These are phyloP conservation scores for Phrixothrix hirtus DNA, from an alignment of 2,888 invertebrate genomes.

Conservation along the genomic window DNA sequence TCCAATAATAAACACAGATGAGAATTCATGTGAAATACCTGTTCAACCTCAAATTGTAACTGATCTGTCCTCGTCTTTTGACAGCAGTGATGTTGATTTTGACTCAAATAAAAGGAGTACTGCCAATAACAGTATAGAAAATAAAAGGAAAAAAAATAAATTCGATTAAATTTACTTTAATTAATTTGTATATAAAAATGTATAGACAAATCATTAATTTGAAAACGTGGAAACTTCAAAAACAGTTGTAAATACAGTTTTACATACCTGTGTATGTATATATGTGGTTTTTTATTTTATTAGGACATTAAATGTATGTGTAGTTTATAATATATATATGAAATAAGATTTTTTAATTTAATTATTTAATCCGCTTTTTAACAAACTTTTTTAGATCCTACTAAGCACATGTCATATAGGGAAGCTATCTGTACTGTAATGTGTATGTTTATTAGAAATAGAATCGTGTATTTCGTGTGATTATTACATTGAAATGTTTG, in stretches of 20 bases:
- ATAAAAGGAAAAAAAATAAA: constrained; percentile 39
- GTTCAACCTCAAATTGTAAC: constrained; percentile 52
- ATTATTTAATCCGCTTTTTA: constrained; percentile 23
- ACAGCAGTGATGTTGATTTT: constrained; percentile 5
- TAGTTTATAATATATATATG: background rate
- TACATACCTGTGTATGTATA: constrained; percentile 23
- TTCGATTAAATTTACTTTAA: constrained; percentile 42
- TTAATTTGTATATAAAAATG: constrained; percentile 40
- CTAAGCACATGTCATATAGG: constrained; percentile 20
- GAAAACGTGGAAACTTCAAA: constrained; percentile 2
- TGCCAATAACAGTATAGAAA: constrained; percentile 21
- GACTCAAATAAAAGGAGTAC: constrained; percentile 4
- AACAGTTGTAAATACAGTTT: constrained; percentile 18
- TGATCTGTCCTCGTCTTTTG: constrained; percentile 30
- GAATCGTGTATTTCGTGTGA: constrained; percentile 45
- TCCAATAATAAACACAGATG: constrained; percentile 39
- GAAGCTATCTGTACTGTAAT: constrained; percentile 12
- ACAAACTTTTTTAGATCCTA: constrained; percentile 14
- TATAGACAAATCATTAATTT: constrained; percentile 27
- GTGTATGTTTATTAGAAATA: constrained; percentile 40
- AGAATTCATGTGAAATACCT: constrained; percentile 53
- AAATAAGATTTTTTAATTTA: constrained; percentile 12
- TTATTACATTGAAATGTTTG: constrained; percentile 34
- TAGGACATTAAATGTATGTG: background rate
- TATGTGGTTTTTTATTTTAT: constrained; percentile 1